phyloP scores from a whole-genome alignment of 2,113 vertebrate genomes.

The Microtus pennsylvanicus region DNA sequence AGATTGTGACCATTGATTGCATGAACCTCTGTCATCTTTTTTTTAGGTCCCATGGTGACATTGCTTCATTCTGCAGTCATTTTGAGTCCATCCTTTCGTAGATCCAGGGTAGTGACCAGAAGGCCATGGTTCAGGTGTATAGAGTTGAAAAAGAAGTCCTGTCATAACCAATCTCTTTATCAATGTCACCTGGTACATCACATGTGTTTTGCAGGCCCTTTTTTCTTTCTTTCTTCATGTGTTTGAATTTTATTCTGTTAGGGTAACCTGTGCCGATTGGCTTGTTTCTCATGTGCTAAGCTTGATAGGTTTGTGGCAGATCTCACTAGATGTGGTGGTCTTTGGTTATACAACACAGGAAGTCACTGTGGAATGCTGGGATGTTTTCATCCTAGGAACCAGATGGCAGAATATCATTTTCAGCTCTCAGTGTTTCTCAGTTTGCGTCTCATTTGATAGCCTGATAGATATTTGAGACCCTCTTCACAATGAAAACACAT shows the following conservation, averaged over 20 bases:
- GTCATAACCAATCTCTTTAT: not conserved
- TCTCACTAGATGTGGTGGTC: too few species aligned
- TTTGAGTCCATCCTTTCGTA: not conserved
- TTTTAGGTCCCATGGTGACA: not conserved
- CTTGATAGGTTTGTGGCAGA: not conserved
- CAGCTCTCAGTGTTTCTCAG: not conserved
- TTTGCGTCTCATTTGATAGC: not conserved
- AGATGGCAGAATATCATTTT: not conserved
- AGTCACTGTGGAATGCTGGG: not conserved
- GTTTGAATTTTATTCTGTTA: not conserved
- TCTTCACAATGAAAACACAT: not conserved
- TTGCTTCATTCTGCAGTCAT: not conserved
- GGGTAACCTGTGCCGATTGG: not conserved
- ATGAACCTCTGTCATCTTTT: not conserved
- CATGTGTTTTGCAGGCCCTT: not conserved
- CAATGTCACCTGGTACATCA: rapidly evolving
- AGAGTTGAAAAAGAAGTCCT: too few species aligned
- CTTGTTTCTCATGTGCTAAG: not conserved
- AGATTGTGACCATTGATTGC: not conserved
- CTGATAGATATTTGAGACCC: not conserved
- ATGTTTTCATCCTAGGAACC: not conserved
- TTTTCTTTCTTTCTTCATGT: not conserved
- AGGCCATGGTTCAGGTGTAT: not conserved
- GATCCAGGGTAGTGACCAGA: not conserved
- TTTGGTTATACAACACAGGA: not conserved